Base-by-base conservation (phyloP, 2,888 invertebrate genomes). In the Apotomis turbidana region DNA sequence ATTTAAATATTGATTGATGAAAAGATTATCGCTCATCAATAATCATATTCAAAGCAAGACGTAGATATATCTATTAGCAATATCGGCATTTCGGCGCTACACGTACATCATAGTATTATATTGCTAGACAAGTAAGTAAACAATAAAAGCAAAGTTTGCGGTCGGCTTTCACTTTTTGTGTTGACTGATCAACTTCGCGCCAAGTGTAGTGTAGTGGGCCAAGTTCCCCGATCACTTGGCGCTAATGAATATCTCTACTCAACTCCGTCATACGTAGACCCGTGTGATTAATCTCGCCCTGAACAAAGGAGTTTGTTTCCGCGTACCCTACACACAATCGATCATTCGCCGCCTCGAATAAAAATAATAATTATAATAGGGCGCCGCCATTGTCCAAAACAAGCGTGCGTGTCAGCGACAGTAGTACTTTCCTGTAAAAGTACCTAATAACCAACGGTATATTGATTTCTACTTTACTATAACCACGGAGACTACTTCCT, bases 311-410 rank as follows among this genome's bases (percentile, higher is more conserved):
- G 83, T 86, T 85, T 83, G 86, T 87, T 88, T 89, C 85, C 84
- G 87, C 86, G 85, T 85, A 84, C 88, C 89, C 89, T 87, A 83
- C 79, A 77, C 79, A 77, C 87, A 85, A 93, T 93, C 93, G 91
- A 93, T 93, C 91, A 91, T 87, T 85, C 86, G 86, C 86, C 88
- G 87, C 85, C 85, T 86, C 86, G 86, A 89, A 91, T 91, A 91
- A 92, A 90, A 92, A 91, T 90, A 92, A 91, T 91, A 90, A 91
- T 90, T 90, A 89, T 90, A 90, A 89, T 85, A 84, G 85, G 85
- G 86, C 78, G 80, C 85, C 83, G 86, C 90, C 84, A 88, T 90
- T 91, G 90, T 91, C 87, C 86, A 84, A 85, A 85, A 85, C 85
- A 84, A 84, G 83, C 83, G 88, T 88, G 90, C 89, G 89, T 88